phyloP scores from a whole-genome alignment of 2,888 invertebrate genomes.

The Trachelus tabidus region DNA sequence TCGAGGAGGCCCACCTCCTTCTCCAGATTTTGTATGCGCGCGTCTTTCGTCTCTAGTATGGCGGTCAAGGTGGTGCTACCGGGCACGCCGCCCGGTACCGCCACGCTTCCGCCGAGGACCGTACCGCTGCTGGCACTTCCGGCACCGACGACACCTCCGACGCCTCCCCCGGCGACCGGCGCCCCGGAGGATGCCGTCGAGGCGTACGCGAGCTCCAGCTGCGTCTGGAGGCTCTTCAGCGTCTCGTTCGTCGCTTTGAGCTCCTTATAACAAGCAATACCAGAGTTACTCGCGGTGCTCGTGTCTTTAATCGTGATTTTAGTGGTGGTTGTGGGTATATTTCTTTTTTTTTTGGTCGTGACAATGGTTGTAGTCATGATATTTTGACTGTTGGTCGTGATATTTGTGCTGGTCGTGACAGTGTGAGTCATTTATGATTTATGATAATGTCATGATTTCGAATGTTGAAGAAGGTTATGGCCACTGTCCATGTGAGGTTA shows the following conservation, averaged over 20 bases:
- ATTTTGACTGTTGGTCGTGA: no score
- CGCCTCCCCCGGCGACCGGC: slow-evolving; percentile 52
- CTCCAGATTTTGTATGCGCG: slow-evolving; percentile 88
- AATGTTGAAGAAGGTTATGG: no score
- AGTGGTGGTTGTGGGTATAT: no score
- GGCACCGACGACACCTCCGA: slow-evolving; percentile 9
- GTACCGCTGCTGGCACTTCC: slow-evolving; percentile 14
- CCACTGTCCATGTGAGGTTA: no score
- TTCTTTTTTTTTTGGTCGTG: no score
- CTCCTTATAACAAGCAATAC: slow-evolving; percentile 72
- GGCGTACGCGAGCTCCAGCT: slow-evolving; percentile 79
- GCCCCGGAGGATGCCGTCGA: slow-evolving; percentile 69
- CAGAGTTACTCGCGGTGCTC: slow-evolving; percentile 44
- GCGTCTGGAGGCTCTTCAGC: slow-evolving; percentile 83
- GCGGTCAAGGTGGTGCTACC: slow-evolving; percentile 80
- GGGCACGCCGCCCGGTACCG: slow-evolving; percentile 67
- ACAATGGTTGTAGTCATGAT: no score
- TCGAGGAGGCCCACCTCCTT: slow-evolving; percentile 85
- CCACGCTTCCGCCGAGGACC: slow-evolving; percentile 60
- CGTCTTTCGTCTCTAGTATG: slow-evolving; percentile 87
- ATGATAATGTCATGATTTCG: no score
- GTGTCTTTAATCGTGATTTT: no score
- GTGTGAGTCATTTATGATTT: no score
- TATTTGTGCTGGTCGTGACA: no score
- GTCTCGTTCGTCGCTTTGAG: slow-evolving; percentile 87